A percentile compares a stretch with the other conserved stretches of the same genome.
Conservation (phyloP, 2,797 vertebrate species). For the Siniperca scherzeri region DNA sequence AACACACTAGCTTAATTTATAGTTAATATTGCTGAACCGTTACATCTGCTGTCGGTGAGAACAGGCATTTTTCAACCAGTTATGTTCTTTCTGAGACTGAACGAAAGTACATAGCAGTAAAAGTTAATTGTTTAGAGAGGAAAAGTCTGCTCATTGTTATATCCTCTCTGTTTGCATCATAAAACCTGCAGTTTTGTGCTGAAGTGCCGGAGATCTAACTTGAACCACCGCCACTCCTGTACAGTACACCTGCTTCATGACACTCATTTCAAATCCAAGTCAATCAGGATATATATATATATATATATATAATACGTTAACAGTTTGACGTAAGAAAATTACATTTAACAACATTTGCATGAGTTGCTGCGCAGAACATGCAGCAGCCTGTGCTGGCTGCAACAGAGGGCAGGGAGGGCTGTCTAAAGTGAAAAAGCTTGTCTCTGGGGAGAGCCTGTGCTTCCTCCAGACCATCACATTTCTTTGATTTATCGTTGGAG, state of each 20-base stretch:
- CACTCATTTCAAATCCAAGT: neutral
- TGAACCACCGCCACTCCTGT: neutral
- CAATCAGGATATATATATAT: too few species aligned
- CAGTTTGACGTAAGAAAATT: too few species aligned
- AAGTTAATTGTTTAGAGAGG: neutral
- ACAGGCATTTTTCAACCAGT: neutral
- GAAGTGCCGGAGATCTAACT: neutral
- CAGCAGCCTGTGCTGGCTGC: constrained; percentile 37
- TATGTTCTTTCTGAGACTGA: neutral
- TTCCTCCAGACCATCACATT: constrained; percentile 50
- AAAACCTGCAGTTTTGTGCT: constrained; percentile 8
- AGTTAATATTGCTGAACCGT: constrained; percentile 15
- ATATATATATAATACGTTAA: too few species aligned
- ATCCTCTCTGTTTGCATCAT: neutral
- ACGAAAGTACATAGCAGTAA: neutral
- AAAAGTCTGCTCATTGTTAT: neutral
- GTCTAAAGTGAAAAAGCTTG: constrained; percentile 6
- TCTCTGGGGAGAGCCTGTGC: constrained; percentile 43
- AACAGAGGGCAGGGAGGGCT: constrained; percentile 38
- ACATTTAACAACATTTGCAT: neutral
- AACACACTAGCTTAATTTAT: constrained; percentile 4
- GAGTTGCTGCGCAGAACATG: neutral
- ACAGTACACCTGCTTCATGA: neutral
- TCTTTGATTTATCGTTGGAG: constrained; percentile 45
- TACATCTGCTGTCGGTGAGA: constrained; percentile 14